phyloP scores from a whole-genome alignment of 2,888 invertebrate species.

The Tethea ocularis region DNA sequence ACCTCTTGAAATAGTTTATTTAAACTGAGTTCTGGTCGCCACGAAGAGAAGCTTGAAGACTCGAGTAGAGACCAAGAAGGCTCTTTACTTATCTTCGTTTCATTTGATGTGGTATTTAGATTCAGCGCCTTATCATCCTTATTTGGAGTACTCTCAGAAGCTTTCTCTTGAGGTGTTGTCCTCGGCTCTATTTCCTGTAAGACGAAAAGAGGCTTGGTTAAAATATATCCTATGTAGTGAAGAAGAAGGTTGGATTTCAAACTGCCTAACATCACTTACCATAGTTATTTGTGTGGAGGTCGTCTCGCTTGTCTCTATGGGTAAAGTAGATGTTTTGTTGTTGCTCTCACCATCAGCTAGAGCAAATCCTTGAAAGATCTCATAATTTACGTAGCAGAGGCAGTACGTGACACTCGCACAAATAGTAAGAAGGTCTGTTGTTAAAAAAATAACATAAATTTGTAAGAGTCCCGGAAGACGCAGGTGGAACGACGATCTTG shows the following conservation, averaged over 20 bases:
- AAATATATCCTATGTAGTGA: neutral
- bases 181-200: neutral
- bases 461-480: too few relatives aligned
- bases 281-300: neutral
- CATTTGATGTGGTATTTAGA: neutral
- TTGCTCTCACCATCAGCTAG: neutral
- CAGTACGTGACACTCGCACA: conserved; percentile 21
- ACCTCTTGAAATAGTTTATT: neutral
- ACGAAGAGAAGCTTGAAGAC: neutral
- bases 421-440: conserved; percentile 11
- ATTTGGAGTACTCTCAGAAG: neutral
- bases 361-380: conserved; percentile 49
- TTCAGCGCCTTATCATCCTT: neutral
- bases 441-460: neutral
- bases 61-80: neutral
- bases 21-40: neutral
- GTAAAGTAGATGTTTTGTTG: neutral
- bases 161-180: neutral
- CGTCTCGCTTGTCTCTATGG: neutral
- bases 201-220: neutral
- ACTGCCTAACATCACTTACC: neutral
- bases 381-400: conserved; percentile 42
- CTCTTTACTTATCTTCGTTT: neutral
- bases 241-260: neutral
- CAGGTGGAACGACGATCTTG: too few relatives aligned